Evolutionary conservation across 2,888 invertebrate genomes (phyloP).

Genomic region (Amaurobius ferox): DNA sequence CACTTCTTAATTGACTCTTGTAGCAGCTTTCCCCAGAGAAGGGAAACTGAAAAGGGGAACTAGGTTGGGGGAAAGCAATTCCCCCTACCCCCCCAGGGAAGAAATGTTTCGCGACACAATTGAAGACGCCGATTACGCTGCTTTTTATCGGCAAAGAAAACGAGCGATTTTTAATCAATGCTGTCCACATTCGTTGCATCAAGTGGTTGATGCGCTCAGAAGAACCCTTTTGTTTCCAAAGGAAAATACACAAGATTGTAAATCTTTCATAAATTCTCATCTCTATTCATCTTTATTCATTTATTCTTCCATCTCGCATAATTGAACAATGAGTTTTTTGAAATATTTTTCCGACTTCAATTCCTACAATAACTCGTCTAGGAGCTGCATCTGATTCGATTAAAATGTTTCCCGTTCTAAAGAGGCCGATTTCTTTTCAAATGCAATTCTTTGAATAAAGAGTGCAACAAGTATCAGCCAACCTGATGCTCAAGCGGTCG

Average conservation of each 20-base stretch:
- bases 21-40: conserved; percentile 50
- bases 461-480: conserved; percentile 66
- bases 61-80: neutral
- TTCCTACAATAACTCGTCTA: conserved; percentile 57
- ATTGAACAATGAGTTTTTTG: conserved; percentile 62
- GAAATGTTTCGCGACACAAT: conserved; percentile 25
- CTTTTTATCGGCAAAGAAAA: conserved; percentile 42
- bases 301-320: conserved; percentile 64
- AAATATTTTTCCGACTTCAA: conserved; percentile 31
- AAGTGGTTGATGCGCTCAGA: conserved; percentile 38
- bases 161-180: conserved; percentile 66
- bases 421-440: conserved; percentile 37
- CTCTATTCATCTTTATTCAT: conserved; percentile 43
- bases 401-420: conserved; percentile 56
- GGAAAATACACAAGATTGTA: conserved; percentile 28
- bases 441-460: conserved; percentile 47
- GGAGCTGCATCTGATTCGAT: conserved; percentile 67
- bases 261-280: conserved; percentile 50
- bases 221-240: conserved; percentile 47
- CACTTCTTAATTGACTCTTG: conserved; percentile 57
- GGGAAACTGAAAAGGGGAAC: conserved; percentile 37
- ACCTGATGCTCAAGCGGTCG: conserved; percentile 63
- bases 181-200: conserved; percentile 7
- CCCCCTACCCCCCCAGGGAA: conserved; percentile 11
- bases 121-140: conserved; percentile 29